Evolutionary conservation across 2,888 invertebrate species (phyloP), one percentile per base, ranked within the genome.

Genomic region (Cybosia mesomella): DNA sequence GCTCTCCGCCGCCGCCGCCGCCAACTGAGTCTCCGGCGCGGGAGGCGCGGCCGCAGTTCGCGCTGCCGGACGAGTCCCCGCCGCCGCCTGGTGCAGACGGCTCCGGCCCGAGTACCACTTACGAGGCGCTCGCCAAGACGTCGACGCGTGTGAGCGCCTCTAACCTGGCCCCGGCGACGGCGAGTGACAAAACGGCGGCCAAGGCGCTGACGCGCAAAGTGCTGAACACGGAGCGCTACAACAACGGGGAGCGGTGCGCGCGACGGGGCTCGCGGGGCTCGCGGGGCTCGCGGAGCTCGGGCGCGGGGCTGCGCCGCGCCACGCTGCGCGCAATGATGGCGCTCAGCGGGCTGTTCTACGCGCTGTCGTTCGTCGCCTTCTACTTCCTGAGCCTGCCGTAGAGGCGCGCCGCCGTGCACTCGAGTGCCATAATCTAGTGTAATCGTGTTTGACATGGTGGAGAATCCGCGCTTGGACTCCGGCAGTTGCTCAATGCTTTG

Each of bases 321-420:
- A 89, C 96, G 70, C 91, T 95, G 86, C 95, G 95, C 76, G 93
- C 95, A 92, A 83, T 96, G 83, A 95, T 96, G 78, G 94, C 95
- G 71, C 95, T 96, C 83, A 95, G 95, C 86, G 87, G 89, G 22
- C 76, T 89, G 73, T 78, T 90, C 77, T 94, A 94, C 83, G 87
- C 89, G 81, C 82, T 91, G 59, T 89, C 92, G 71, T 86, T 94
- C 76, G 80, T 93, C 81, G 85, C 92, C 24, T 94, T 93, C 88
- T 94, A 93, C 85, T 91, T 93, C 83, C 88, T 93, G 72, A 92
- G 93, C 80, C 85, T 93, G 77, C 84, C 90, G 69, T 91, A 85
- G 66, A 4, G n/a, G 58, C 24, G 18, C 62, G 62, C 7, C 54
- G 69, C 62, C 66, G 68, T 34, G 24, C 22, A 49, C 65, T 67